Percentiles rank a stretch among this genome's conserved stretches.
Evolutionary conservation across 2,888 invertebrate species (phyloP).

Genomic region (Incurvaria masculella): DNA sequence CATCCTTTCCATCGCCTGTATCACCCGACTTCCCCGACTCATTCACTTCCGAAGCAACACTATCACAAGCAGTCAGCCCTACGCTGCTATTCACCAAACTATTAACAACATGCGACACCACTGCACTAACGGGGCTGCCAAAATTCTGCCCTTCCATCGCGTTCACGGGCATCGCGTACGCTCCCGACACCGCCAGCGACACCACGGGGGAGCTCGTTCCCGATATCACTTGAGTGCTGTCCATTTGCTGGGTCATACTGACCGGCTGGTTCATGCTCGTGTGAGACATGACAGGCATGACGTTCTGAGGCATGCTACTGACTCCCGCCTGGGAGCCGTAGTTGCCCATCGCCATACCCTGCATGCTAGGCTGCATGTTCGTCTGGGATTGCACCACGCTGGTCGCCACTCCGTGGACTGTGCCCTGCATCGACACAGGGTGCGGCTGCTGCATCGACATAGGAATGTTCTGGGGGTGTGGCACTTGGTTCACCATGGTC

Average conservation of each 20-base stretch:
- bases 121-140: slow-evolving; percentile 52
- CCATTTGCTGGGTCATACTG: slow-evolving; percentile 30
- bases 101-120: slow-evolving; percentile 48
- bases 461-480: slow-evolving; percentile 39
- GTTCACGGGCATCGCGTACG: slow-evolving; percentile 29
- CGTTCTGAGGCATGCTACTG: slow-evolving; percentile 13
- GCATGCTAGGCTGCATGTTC: slow-evolving; percentile 30
- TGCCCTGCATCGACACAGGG: slow-evolving; percentile 45
- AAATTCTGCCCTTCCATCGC: slow-evolving; percentile 46
- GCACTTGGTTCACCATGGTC: slow-evolving; percentile 10
- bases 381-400: slow-evolving; percentile 52
- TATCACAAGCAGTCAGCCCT: slow-evolving; percentile 48
- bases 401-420: slow-evolving; percentile 32
- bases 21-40: slow-evolving; percentile 36
- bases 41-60: slow-evolving; percentile 39
- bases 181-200: slow-evolving; percentile 45
- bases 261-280: slow-evolving; percentile 24
- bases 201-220: slow-evolving; percentile 53
- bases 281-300: slow-evolving; percentile 53
- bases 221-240: slow-evolving; percentile 35
- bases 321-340: slow-evolving; percentile 1
- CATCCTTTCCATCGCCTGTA: slow-evolving; percentile 44
- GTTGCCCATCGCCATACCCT: slow-evolving; percentile 9
- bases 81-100: slow-evolving; percentile 46
- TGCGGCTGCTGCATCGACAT: slow-evolving; percentile 51